Conservation (phyloP, 2,888 invertebrate genomes). For the Thysanoteuthis rhombus region DNA sequence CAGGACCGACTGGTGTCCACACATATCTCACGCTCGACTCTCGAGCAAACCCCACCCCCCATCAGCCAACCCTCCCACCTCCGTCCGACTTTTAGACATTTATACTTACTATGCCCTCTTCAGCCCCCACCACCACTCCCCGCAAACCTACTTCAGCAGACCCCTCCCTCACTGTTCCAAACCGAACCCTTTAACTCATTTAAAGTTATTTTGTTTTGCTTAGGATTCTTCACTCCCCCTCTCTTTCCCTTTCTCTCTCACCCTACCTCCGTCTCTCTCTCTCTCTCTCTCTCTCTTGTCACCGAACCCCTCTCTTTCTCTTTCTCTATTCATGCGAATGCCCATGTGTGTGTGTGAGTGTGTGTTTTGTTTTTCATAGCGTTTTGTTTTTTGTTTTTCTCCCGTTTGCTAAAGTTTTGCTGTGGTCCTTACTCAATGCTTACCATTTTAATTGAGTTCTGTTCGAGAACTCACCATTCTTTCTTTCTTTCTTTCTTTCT, state of each 20-base stretch:
- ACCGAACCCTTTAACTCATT: neutral
- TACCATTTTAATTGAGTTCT: neutral
- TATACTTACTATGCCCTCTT: neutral
- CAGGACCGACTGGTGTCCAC: slow-evolving; percentile 12
- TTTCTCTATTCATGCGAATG: neutral
- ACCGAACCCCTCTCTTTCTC: neutral
- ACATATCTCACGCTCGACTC: neutral
- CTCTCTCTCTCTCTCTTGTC: neutral
- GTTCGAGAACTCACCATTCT: neutral
- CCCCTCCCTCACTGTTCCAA: neutral
- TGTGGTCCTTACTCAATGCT: neutral
- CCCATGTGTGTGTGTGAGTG: neutral
- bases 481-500: neutral
- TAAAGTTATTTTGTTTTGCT: neutral
- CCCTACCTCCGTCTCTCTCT: neutral
- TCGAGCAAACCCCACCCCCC: neutral
- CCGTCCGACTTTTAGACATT: neutral
- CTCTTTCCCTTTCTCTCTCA: neutral
- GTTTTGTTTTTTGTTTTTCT: neutral
- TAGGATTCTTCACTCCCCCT: neutral
- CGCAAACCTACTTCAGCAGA: neutral
- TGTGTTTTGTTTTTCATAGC: neutral
- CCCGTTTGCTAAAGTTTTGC: neutral
- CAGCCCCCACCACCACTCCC: neutral
- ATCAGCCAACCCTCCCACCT: neutral